phyloP scores from a whole-genome alignment of 2,888 invertebrate species.

The Drosophila nr. perissopoda region DNA sequence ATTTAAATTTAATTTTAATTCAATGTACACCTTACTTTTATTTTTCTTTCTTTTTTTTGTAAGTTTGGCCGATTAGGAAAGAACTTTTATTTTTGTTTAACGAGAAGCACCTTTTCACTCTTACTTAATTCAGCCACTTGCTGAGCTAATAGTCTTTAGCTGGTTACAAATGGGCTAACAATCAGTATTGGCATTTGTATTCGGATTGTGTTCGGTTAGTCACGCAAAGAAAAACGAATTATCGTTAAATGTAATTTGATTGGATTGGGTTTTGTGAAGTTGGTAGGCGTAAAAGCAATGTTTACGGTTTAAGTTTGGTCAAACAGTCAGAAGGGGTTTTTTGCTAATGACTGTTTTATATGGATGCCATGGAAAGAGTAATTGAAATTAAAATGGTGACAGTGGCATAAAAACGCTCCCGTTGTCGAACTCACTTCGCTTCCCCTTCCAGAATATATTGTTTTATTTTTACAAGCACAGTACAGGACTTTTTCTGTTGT shows the following conservation, averaged over 20 bases:
- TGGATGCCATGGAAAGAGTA: neutral
- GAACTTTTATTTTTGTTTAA: slow-evolving; percentile 43
- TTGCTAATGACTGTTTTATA: slow-evolving; percentile 9
- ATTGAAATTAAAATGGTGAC: slow-evolving; percentile 3
- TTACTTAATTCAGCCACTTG: slow-evolving; percentile 15
- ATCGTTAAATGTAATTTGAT: slow-evolving; percentile 21
- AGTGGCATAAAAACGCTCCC: neutral
- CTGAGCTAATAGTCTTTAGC: slow-evolving; percentile 12
- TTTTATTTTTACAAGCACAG: neutral
- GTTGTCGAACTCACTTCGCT: neutral
- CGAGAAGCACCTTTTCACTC: slow-evolving; percentile 61
- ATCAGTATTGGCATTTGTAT: slow-evolving; percentile 39
- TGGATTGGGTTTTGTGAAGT: slow-evolving; percentile 7
- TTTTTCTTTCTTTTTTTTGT: neutral
- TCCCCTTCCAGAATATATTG: neutral
- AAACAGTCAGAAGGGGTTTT: slow-evolving; percentile 1
- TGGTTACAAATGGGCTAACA: slow-evolving; percentile 3
- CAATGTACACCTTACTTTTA: slow-evolving; percentile 51
- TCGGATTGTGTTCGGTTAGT: slow-evolving; percentile 36
- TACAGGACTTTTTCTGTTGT: neutral
- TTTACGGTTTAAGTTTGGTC: neutral
- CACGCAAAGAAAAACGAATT: slow-evolving; percentile 49
- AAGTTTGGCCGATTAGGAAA: slow-evolving; percentile 6
- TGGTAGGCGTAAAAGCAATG: slow-evolving; percentile 7
- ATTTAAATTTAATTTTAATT: slow-evolving; percentile 79